phyloP scores from a whole-genome alignment of 2,888 invertebrate genomes.

The Pemphredon lugubris region DNA sequence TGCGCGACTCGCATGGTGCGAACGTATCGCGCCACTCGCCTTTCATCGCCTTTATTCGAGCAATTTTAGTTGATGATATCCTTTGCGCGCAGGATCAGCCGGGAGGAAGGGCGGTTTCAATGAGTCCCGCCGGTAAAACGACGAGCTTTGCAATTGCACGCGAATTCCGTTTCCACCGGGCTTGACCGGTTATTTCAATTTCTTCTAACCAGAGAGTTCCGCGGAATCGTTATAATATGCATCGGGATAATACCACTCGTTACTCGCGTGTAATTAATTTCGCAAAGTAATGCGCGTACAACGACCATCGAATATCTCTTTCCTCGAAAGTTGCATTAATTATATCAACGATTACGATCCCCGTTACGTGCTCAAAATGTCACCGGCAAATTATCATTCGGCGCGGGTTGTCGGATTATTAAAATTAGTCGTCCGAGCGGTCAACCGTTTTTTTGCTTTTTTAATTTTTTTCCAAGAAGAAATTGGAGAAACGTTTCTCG shows the following conservation, averaged over 20 bases:
- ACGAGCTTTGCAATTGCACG: too few species aligned
- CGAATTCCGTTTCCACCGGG: too few species aligned
- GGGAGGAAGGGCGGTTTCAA: neutral
- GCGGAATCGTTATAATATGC: too few species aligned
- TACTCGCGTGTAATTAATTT: too few species aligned
- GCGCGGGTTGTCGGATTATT: constrained; percentile 26
- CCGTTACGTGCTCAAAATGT: constrained; percentile 12
- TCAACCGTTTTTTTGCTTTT: too few species aligned
- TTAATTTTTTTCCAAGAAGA: constrained; percentile 4
- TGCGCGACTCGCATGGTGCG: constrained; percentile 29
- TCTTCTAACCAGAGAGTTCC: too few species aligned
- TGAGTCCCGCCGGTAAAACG: too few species aligned
- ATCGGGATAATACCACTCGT: too few species aligned
- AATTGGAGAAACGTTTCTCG: constrained; percentile 11
- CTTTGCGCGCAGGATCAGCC: constrained; percentile 2
- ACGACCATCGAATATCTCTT: neutral
- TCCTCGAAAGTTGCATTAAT: constrained; percentile 4
- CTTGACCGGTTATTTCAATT: too few species aligned
- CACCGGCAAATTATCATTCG: constrained; percentile 22
- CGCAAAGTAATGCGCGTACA: constrained; percentile 5
- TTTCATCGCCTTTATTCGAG: constrained; percentile 52
- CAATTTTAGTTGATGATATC: constrained; percentile 53
- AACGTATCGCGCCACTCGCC: constrained; percentile 40
- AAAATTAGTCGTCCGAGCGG: constrained; percentile 16
- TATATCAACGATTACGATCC: constrained; percentile 5